Evolutionary conservation across 1,140 invertebrate genomes (phyloP), one percentile per base, ranked within the genome.

Genomic region (Ceratina calcarata): DNA sequence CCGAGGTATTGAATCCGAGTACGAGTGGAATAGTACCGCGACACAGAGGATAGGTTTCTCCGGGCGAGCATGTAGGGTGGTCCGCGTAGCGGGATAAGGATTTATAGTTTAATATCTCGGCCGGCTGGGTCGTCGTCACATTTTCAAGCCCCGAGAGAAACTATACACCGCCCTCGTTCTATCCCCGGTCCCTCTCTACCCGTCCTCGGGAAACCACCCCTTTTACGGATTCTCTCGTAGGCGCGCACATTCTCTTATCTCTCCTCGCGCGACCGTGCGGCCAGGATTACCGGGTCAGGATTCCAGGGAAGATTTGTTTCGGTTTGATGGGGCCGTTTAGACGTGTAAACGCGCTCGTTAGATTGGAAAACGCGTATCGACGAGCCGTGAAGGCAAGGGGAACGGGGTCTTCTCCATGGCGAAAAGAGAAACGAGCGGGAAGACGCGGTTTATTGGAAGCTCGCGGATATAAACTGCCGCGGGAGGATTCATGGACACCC

Each of bases 91-190:
- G 86, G 91, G 89, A 92, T 92, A 93, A 93, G 90, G 91, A 93
- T 93, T 93, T 93, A 93, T 92, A 93, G 92, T 93, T 93, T 93
- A 93, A 93, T 93, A 93, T 93, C 91, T 93, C 90, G 90, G 88
- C 88, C 90, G 87, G 87, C 86, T 83, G 90, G 89, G 89, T 80
- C 89, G 90, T 91, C 89, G 90, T 93, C 92, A 91, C 92, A 92
- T 93, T 92, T 93, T 92, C 91, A 89, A 90, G 87, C 90, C 89
- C 85, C 86, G 84, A 85, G 89, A 89, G 87, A 89, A 90, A 91
- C 90, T 92, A 89, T 91, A 90, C 85, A 80, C 86, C 83, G 79
- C 86, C 84, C 81, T 74, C 24, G n/a, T 32, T 67, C 15, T 3
- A 2, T 16, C 65, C 6, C 65, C 32, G 2, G 2, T 20, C 64